phyloP scores from a whole-genome alignment of 2,888 invertebrate genomes.

The Tenthredo amoena region DNA sequence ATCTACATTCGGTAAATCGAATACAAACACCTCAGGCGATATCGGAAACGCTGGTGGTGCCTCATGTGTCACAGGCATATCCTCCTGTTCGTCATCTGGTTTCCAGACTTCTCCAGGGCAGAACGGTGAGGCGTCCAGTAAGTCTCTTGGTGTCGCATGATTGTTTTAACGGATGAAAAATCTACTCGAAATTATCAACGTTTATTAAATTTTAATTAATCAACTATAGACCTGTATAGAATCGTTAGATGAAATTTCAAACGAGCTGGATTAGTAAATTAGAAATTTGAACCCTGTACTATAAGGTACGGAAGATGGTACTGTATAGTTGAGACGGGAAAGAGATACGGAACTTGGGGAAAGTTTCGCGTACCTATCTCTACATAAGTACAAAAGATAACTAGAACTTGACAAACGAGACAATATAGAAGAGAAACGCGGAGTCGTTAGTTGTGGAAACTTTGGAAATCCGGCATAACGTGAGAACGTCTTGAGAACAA shows the following conservation, averaged over 20 bases:
- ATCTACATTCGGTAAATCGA: conserved; percentile 67
- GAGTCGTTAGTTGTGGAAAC: background rate
- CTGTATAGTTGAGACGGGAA: background rate
- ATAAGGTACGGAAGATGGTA: background rate
- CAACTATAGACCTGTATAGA: too few species aligned
- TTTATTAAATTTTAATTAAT: too few species aligned
- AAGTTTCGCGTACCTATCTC: background rate
- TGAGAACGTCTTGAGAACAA: background rate
- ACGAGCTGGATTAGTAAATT: too few species aligned
- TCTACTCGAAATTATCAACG: background rate
- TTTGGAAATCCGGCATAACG: background rate
- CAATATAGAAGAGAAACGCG: background rate
- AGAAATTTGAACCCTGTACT: background rate
- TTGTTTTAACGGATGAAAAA: background rate
- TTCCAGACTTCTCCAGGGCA: conserved; percentile 70
- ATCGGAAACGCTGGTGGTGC: conserved; percentile 79
- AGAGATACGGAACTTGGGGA: background rate
- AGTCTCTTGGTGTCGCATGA: conserved; percentile 63
- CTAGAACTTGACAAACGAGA: background rate
- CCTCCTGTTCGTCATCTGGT: conserved; percentile 62
- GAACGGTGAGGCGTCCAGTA: conserved; percentile 78
- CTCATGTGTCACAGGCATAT: conserved; percentile 73
- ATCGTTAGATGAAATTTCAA: too few species aligned
- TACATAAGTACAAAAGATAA: background rate
- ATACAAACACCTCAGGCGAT: conserved; percentile 58